Conservation (phyloP, 2,113 vertebrate species). For the Alectura lathami region DNA sequence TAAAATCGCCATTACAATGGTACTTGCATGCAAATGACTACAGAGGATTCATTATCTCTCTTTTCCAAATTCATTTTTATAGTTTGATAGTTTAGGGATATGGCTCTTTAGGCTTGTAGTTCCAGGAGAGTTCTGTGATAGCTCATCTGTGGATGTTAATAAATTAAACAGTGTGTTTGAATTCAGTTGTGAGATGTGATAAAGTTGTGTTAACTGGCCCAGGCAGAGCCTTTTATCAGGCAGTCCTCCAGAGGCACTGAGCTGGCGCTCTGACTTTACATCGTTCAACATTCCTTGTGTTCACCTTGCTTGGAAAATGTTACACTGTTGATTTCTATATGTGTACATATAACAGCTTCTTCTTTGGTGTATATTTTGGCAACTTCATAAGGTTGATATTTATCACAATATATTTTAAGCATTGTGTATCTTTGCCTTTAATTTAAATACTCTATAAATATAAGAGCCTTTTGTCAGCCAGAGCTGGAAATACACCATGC, state of each 20-base stretch:
- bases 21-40: background rate
- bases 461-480: too few relatives aligned
- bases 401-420: background rate
- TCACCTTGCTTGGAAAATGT: background rate
- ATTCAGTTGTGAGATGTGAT: constrained; percentile 11
- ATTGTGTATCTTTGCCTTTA: background rate
- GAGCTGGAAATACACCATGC: background rate
- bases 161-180: constrained; percentile 40
- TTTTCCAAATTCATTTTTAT: background rate
- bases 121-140: background rate
- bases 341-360: background rate
- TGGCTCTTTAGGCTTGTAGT: background rate
- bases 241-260: background rate
- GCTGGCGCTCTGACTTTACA: background rate
- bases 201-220: background rate
- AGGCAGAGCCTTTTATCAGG: background rate
- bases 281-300: background rate
- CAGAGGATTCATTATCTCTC: background rate
- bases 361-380: background rate
- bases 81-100: background rate
- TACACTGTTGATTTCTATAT: background rate
- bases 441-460: background rate
- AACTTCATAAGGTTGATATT: background rate
- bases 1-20: background rate
- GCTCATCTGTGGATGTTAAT: constrained; percentile 6